These are phyloP conservation scores for Doryteuthis pealeii DNA, from an alignment of 1,140 invertebrate species.

Conservation along the genomic window DNA sequence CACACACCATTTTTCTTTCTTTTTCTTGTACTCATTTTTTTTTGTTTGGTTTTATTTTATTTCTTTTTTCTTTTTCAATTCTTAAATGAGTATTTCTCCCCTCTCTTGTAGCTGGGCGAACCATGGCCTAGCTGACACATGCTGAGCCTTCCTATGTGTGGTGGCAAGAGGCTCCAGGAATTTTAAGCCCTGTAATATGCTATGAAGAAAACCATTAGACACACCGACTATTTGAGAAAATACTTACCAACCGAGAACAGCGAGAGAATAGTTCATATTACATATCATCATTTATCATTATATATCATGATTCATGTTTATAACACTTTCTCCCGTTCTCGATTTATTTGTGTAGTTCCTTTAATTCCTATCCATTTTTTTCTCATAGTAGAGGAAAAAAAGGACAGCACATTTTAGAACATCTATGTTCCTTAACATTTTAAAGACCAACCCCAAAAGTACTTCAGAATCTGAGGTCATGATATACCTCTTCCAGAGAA, in stretches of 20 bases:
- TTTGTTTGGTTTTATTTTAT: not conserved
- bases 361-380: too few species aligned
- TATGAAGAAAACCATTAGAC: slow-evolving; percentile 10
- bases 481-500: slow-evolving; percentile 11
- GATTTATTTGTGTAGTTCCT: too few species aligned
- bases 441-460: not conserved
- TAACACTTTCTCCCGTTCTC: too few species aligned
- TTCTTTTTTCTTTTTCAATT: too few species aligned
- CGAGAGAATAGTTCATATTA: not conserved
- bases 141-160: not conserved
- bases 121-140: not conserved
- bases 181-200: slow-evolving; percentile 15
- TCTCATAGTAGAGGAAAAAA: too few species aligned
- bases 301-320: too few species aligned
- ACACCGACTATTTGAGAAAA: not conserved
- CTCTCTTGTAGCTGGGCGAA: not conserved
- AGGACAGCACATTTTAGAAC: too few species aligned
- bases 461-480: slow-evolving; percentile 3
- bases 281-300: too few species aligned
- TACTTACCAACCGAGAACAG: slow-evolving; percentile 9
- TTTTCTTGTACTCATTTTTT: slow-evolving; percentile 3
- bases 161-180: slow-evolving; percentile 8
- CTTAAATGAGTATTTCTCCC: too few species aligned
- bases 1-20: not conserved
- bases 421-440: too few species aligned